Conservation (phyloP, 2,797 vertebrate species). For the Gambusia yucatana region DNA sequence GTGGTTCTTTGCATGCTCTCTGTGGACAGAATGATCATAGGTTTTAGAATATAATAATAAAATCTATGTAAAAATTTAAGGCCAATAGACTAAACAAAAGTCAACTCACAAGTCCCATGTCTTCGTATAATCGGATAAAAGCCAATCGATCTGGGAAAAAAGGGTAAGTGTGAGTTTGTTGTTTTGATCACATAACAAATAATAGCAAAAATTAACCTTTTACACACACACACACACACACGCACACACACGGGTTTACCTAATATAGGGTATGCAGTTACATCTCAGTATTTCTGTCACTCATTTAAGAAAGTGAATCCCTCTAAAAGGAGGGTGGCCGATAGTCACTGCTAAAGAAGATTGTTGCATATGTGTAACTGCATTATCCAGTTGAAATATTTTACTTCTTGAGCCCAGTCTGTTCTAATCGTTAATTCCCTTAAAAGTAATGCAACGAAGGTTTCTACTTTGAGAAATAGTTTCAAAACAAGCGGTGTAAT, state of each 20-base stretch:
- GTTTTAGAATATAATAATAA: not conserved
- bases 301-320: not conserved
- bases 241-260: not conserved
- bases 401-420: not conserved
- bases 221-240: not conserved
- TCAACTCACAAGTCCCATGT: conserved; percentile 87
- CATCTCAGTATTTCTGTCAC: not conserved
- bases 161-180: conserved; percentile 1
- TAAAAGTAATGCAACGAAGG: not conserved
- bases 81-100: not conserved
- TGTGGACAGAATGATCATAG: not conserved
- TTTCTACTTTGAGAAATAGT: not conserved
- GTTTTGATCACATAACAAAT: not conserved
- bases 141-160: conserved; percentile 85
- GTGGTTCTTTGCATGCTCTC: not conserved
- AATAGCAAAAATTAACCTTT: not conserved
- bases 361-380: not conserved
- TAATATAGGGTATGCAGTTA: not conserved
- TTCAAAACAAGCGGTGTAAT: not conserved
- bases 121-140: conserved; percentile 85
- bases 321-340: no score
- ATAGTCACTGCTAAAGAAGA: not conserved
- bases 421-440: not conserved
- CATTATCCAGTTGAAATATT: not conserved
- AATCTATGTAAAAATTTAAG: not conserved